These are phyloP conservation scores for Zoanthus sansibaricus DNA, from an alignment of 92 coral and sea anemone genomes.

Conservation along the genomic window DNA sequence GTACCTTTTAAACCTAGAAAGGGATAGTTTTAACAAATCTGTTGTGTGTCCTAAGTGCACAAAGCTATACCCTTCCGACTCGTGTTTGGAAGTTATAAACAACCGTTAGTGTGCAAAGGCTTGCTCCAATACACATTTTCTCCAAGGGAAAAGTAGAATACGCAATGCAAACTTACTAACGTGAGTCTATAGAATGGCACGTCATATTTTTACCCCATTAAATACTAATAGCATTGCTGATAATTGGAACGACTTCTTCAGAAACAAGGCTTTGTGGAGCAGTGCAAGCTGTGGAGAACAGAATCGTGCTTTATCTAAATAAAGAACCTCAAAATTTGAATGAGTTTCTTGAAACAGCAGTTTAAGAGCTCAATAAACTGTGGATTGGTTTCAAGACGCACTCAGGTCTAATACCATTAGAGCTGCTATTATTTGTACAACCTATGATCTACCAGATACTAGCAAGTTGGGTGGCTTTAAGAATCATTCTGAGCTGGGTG, in stretches of 20 bases:
- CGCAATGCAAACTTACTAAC: not conserved
- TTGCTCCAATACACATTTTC: too few relatives aligned
- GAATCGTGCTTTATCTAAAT: conserved; percentile 56
- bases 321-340: conserved; percentile 67
- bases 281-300: conserved; percentile 56
- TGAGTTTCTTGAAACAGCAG: conserved; percentile 60
- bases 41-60: too few relatives aligned
- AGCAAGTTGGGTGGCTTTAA: not conserved
- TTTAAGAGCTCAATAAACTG: conserved; percentile 55
- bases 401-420: conserved; percentile 47
- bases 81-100: too few relatives aligned
- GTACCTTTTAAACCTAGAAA: too few relatives aligned
- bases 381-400: conserved; percentile 66
- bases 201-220: conserved; percentile 65
- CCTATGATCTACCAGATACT: conserved; percentile 67
- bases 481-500: too few relatives aligned
- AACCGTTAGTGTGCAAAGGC: too few relatives aligned
- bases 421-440: conserved; percentile 60
- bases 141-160: conserved; percentile 51
- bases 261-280: not conserved
- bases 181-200: conserved; percentile 49
- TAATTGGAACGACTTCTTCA: conserved; percentile 54
- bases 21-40: too few relatives aligned
- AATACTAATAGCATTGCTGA: conserved; percentile 66
- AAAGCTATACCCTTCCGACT: too few relatives aligned